phyloP scores from a whole-genome alignment of 2,113 vertebrate species.

The Neogale vison region DNA sequence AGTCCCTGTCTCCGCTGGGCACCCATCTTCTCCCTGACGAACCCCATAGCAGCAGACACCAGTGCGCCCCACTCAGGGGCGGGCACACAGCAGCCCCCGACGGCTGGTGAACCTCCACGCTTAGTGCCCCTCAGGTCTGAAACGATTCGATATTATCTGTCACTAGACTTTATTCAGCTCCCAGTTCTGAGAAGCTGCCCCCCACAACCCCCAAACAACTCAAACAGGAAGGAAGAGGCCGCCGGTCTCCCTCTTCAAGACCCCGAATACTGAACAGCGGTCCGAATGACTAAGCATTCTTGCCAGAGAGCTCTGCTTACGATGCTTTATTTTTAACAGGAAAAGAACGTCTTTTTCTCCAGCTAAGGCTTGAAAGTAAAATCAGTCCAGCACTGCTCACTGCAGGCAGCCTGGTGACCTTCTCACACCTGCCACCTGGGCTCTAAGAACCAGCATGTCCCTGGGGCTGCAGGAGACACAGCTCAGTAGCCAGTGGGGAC shows the following conservation, averaged over 20 bases:
- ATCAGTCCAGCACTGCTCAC: neutral
- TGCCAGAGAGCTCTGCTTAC: neutral
- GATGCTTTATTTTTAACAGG: neutral
- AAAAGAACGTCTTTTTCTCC: constrained; percentile 14
- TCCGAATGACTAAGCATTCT: neutral
- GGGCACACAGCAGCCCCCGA: neutral
- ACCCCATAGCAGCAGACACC: neutral
- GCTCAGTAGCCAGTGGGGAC: neutral
- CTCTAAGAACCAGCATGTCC: accelerated
- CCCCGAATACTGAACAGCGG: neutral
- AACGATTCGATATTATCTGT: neutral
- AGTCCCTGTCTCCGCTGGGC: neutral
- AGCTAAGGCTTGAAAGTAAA: neutral
- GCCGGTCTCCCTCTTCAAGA: neutral
- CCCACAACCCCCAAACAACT: neutral
- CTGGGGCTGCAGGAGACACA: no score
- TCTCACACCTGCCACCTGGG: neutral
- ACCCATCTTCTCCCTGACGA: neutral
- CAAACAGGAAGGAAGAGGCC: neutral
- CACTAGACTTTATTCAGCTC: neutral
- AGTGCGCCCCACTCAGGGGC: neutral
- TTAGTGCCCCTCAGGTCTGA: neutral
- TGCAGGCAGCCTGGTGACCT: neutral
- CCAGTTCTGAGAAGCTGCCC: neutral
- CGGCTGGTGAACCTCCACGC: neutral